Conservation (phyloP, 2,888 invertebrate species). For the Acanthococcus lagerstroemiae region DNA sequence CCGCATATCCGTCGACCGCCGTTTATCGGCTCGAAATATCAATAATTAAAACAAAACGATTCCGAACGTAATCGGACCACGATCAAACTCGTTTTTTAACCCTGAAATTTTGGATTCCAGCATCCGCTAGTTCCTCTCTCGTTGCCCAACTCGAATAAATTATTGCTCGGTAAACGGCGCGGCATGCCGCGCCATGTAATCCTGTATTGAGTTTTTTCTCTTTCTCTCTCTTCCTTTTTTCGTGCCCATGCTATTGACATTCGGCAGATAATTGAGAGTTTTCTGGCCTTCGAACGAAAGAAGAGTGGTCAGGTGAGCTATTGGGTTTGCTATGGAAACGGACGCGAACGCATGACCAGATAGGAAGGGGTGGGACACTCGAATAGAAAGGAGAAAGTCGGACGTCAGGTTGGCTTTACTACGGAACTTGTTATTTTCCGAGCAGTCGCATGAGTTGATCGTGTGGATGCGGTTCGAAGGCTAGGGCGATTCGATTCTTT, state of each 20-base stretch:
- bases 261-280: slow-evolving; percentile 3
- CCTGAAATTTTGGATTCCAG: too few species aligned
- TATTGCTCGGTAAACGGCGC: too few species aligned
- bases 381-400: slow-evolving; percentile 28
- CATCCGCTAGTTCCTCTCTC: too few species aligned
- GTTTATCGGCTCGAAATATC: too few species aligned
- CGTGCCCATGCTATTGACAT: neutral
- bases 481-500: neutral
- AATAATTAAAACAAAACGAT: too few species aligned
- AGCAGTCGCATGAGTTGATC: neutral
- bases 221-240: neutral
- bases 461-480: neutral
- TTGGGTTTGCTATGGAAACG: neutral
- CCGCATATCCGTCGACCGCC: too few species aligned
- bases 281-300: slow-evolving; percentile 8
- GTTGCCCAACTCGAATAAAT: too few species aligned
- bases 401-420: slow-evolving; percentile 15
- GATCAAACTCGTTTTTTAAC: too few species aligned
- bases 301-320: slow-evolving; percentile 12
- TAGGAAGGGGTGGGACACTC: slow-evolving; percentile 16
- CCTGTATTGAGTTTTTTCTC: neutral
- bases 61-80: too few species aligned
- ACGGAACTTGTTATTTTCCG: slow-evolving; percentile 13
- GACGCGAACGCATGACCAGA: neutral
- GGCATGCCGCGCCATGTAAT: too few species aligned